These are phyloP conservation scores for Aspidapion aeneum DNA, from an alignment of 2,888 invertebrate species.

Conservation along the genomic window DNA sequence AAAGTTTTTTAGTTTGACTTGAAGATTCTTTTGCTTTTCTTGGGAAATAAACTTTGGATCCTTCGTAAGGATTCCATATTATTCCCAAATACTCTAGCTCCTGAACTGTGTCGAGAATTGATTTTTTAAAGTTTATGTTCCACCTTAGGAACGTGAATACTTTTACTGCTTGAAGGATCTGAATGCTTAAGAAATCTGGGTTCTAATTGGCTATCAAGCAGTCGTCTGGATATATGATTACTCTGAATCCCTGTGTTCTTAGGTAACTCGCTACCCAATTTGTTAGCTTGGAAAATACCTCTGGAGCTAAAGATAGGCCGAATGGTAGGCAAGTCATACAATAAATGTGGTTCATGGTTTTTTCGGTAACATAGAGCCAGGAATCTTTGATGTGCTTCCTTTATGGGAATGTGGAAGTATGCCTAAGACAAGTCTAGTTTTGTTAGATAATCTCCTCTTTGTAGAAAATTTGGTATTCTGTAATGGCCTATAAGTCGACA, in stretches of 20 bases:
- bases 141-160: not conserved
- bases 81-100: not conserved
- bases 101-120: not conserved
- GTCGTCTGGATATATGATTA: too few species aligned
- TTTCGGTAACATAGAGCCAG: not conserved
- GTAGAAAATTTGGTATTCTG: not conserved
- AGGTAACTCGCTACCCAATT: too few species aligned
- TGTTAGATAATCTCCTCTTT: not conserved
- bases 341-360: not conserved
- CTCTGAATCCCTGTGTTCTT: too few species aligned
- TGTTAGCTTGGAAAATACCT: too few species aligned
- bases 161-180: not conserved
- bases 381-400: not conserved
- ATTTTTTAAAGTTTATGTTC: not conserved
- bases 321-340: not conserved
- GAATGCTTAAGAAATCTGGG: not conserved
- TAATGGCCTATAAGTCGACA: not conserved
- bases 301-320: too few species aligned
- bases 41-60: not conserved
- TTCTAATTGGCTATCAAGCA: constrained; percentile 3
- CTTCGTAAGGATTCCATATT: not conserved
- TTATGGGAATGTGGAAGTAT: not conserved
- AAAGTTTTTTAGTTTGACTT: constrained; percentile 3
- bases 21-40: constrained; percentile 2
- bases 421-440: not conserved